Conservation (phyloP, 2,113 vertebrate genomes). For the Empidonax alnorum region DNA sequence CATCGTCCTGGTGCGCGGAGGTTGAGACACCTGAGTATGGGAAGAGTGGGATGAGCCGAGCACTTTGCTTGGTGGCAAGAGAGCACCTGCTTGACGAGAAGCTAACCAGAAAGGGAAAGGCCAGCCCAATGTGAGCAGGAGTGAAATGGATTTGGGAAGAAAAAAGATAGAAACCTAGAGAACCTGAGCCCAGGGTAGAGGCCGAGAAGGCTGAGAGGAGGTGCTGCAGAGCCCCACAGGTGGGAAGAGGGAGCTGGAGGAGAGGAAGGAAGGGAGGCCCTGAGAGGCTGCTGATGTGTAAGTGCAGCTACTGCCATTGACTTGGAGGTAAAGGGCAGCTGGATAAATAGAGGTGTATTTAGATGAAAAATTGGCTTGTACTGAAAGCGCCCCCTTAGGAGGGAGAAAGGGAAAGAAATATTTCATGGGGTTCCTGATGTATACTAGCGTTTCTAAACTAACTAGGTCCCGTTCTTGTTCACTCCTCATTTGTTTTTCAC, state of each 20-base stretch:
- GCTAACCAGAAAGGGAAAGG: neutral
- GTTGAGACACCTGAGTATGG: accelerated
- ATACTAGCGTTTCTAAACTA: neutral
- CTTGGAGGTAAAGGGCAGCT: neutral
- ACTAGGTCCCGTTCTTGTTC: neutral
- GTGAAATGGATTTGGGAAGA: neutral
- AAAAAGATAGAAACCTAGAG: neutral
- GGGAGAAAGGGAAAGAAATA: neutral
- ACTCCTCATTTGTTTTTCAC: neutral
- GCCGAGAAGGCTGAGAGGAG: neutral
- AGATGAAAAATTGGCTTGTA: neutral
- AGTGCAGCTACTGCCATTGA: neutral
- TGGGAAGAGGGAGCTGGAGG: neutral
- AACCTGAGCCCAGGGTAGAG: accelerated
- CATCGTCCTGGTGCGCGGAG: accelerated
- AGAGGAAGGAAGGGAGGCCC: neutral
- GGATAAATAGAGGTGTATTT: neutral
- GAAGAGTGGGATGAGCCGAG: too few species aligned
- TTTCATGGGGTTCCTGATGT: neutral
- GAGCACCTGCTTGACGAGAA: too few species aligned
- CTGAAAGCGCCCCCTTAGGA: neutral
- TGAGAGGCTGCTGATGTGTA: accelerated
- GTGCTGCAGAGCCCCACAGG: neutral
- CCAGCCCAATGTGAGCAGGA: accelerated
- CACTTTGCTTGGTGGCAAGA: accelerated